Evolutionary conservation across 2,888 invertebrate species (phyloP).

Genomic region (Erebia ligea): DNA sequence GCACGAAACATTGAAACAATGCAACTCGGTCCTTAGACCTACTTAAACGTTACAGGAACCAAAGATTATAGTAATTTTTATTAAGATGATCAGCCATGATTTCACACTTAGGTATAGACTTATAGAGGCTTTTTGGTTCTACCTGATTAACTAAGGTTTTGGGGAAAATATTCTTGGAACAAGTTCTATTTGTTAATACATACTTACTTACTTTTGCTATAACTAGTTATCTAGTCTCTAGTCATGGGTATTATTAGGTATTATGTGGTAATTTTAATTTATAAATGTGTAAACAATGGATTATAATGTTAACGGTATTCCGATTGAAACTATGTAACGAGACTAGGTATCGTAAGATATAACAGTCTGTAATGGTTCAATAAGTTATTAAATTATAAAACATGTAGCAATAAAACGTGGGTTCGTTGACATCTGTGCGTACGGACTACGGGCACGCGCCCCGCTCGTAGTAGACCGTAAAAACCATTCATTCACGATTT

Average conservation of each 20-base stretch:
- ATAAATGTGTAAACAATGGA: background rate
- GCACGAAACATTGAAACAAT: background rate
- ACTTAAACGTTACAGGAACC: background rate
- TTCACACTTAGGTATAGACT: too few relatives aligned
- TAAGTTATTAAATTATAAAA: constrained; percentile 43
- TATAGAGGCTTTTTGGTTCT: too few relatives aligned
- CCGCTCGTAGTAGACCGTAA: constrained; percentile 62
- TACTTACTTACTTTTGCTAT: too few relatives aligned
- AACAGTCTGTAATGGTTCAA: constrained; percentile 14
- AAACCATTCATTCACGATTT: constrained; percentile 72
- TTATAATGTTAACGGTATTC: constrained; percentile 3
- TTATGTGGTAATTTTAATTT: background rate
- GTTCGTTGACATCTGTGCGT: constrained; percentile 74
- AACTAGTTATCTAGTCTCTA: too few relatives aligned
- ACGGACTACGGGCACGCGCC: constrained; percentile 66
- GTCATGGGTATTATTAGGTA: too few relatives aligned
- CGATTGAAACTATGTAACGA: background rate
- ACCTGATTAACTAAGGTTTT: too few relatives aligned
- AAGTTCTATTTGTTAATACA: too few relatives aligned
- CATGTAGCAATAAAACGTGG: constrained; percentile 54
- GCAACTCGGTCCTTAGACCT: constrained; percentile 12
- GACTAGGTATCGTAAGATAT: background rate
- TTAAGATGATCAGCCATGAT: too few relatives aligned
- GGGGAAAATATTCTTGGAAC: background rate
- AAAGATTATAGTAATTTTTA: background rate